phyloP scores from a whole-genome alignment of 2,113 vertebrate species.

The Cyrtonyx montezumae region DNA sequence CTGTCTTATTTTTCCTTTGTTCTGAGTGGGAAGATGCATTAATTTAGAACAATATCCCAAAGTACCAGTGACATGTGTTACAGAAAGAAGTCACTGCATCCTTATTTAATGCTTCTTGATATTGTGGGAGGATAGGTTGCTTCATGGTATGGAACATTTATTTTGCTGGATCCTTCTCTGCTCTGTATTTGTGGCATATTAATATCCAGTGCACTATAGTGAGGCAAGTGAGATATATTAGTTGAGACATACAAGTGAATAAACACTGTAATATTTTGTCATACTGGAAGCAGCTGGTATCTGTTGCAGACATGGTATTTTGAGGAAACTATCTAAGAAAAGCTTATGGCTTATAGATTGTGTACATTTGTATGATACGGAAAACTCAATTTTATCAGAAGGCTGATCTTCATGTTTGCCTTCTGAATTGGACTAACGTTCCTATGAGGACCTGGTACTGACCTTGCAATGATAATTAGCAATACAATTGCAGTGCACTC shows the following conservation, averaged over 20 bases:
- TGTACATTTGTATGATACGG: not conserved
- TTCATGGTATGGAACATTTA: not conserved
- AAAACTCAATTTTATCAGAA: not conserved
- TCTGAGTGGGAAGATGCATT: not conserved
- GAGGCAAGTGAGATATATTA: not conserved
- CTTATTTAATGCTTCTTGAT: not conserved
- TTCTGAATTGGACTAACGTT: accelerated
- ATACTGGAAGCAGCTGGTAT: not conserved
- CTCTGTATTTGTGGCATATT: not conserved
- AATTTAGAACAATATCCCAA: not conserved
- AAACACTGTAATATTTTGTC: not conserved
- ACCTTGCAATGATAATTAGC: not conserved
- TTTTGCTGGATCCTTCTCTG: not conserved
- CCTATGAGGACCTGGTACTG: not conserved
- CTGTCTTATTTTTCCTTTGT: not conserved
- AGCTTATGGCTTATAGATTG: not conserved
- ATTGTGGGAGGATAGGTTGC: not conserved
- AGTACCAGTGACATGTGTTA: not conserved
- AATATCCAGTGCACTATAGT: not conserved
- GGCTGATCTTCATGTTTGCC: not conserved
- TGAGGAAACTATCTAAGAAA: not conserved
- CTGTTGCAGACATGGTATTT: not conserved
- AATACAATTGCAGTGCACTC: not conserved
- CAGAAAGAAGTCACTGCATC: not conserved
- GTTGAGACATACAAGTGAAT: not conserved